Evolutionary conservation across 2,797 vertebrate species (phyloP).

Genomic region (Bradypodion ventrale): DNA sequence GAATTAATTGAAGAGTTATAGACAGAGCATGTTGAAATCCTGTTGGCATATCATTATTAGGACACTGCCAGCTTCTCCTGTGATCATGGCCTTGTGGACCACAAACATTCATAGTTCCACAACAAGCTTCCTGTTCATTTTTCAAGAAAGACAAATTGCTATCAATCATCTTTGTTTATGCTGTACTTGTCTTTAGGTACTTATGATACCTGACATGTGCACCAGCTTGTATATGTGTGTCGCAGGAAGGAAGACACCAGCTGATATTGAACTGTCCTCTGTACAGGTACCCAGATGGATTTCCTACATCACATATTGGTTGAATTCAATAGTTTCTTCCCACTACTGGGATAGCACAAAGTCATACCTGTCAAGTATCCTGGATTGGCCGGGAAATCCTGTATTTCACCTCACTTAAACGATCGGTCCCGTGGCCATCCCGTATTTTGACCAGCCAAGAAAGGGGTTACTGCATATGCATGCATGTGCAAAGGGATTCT

Average conservation of each 20-base stretch:
- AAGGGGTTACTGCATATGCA: too few species aligned
- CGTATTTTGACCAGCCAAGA: too few species aligned
- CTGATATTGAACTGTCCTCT: not conserved
- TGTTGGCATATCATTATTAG: conserved; percentile 13
- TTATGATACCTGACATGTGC: not conserved
- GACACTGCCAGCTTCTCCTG: conserved; percentile 19
- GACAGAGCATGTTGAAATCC: conserved; percentile 28
- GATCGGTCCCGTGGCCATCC: too few species aligned
- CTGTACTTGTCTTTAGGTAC: conserved; percentile 16
- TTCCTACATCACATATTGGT: not conserved
- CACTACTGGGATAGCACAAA: not conserved
- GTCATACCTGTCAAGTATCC: too few species aligned
- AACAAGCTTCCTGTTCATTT: conserved; percentile 23
- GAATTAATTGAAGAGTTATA: conserved; percentile 7
- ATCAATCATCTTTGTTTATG: conserved; percentile 43
- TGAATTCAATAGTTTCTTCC: not conserved
- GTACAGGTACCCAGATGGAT: not conserved
- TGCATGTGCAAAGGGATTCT: too few species aligned
- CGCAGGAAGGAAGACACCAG: too few species aligned
- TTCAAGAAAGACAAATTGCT: conserved; percentile 2
- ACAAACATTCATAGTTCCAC: conserved; percentile 55
- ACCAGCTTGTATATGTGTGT: too few species aligned
- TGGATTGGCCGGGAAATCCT: too few species aligned
- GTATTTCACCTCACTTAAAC: too few species aligned
- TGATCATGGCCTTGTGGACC: conserved; percentile 21